Conservation (phyloP, 2,113 vertebrate genomes). For the Atrichornis clamosus region DNA sequence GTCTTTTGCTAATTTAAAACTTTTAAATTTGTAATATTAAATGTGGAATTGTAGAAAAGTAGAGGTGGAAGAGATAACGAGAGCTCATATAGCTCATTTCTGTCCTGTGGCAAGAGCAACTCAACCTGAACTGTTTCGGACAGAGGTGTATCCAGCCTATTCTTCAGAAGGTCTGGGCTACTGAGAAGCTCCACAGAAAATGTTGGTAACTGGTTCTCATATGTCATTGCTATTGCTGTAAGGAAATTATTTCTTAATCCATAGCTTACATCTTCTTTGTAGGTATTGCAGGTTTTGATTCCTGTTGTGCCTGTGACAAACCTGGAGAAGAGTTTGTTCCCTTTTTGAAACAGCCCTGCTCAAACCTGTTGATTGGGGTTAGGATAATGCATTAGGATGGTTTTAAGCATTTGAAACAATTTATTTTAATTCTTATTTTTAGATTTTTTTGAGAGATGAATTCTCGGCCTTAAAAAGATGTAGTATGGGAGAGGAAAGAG, state of each 20-base stretch:
- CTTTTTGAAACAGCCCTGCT: neutral
- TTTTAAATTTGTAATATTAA: neutral
- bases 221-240: neutral
- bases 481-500: neutral
- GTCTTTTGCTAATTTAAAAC: neutral
- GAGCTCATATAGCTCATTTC: neutral
- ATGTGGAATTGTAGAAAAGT: neutral
- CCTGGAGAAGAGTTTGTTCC: neutral
- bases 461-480: neutral
- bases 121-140: neutral
- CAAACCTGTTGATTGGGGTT: neutral
- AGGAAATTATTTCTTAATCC: neutral
- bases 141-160: neutral
- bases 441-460: neutral
- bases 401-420: neutral
- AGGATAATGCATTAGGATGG: neutral
- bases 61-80: neutral
- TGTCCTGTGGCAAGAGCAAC: neutral
- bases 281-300: neutral
- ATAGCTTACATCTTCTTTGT: neutral
- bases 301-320: accelerated
- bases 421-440: too few relatives aligned
- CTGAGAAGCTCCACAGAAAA: neutral
- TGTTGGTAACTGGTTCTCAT: neutral
- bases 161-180: neutral